Conservation (phyloP, 1,140 invertebrate species). For the Drosophila ficusphila region DNA sequence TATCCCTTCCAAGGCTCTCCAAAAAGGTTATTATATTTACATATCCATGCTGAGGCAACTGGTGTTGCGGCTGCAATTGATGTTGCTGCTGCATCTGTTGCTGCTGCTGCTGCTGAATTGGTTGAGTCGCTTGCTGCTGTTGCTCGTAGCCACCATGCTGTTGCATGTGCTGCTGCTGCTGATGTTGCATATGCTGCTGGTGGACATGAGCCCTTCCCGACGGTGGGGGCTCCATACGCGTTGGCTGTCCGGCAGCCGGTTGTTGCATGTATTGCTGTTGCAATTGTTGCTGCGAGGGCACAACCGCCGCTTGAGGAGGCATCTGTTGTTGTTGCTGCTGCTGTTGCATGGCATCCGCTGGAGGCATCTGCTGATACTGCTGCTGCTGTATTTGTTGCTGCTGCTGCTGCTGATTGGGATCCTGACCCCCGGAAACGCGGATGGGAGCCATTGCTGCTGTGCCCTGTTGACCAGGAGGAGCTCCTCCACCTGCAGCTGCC, state of each 20-base stretch:
- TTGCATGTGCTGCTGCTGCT: slow-evolving; percentile 21
- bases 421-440: slow-evolving; percentile 47
- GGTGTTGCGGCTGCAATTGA: slow-evolving; percentile 28
- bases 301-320: slow-evolving; percentile 12
- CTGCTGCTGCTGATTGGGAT: slow-evolving; percentile 20
- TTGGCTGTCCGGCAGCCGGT: slow-evolving; percentile 64
- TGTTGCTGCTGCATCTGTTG: slow-evolving; percentile 29
- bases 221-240: slow-evolving; percentile 42
- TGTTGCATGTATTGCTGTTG: slow-evolving; percentile 50
- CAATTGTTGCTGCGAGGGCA: slow-evolving; percentile 15
- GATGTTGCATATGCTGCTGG: slow-evolving; percentile 32
- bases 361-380: slow-evolving; percentile 13
- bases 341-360: slow-evolving; percentile 19
- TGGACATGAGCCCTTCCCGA: slow-evolving; percentile 58
- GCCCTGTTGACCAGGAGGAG: background rate
- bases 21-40: slow-evolving; percentile 43
- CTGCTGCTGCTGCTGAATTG: slow-evolving; percentile 18
- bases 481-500: background rate
- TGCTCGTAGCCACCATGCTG: slow-evolving; percentile 13
- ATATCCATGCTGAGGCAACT: slow-evolving; percentile 41
- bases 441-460: slow-evolving; percentile 21
- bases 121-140: slow-evolving; percentile 20
- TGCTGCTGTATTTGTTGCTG: slow-evolving; percentile 3
- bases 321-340: slow-evolving; percentile 42
- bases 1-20: background rate